Percentiles rank a stretch among this genome's conserved stretches.
Evolutionary conservation across 2,888 invertebrate species (phyloP).

Genomic region (Andrena flavipes): DNA sequence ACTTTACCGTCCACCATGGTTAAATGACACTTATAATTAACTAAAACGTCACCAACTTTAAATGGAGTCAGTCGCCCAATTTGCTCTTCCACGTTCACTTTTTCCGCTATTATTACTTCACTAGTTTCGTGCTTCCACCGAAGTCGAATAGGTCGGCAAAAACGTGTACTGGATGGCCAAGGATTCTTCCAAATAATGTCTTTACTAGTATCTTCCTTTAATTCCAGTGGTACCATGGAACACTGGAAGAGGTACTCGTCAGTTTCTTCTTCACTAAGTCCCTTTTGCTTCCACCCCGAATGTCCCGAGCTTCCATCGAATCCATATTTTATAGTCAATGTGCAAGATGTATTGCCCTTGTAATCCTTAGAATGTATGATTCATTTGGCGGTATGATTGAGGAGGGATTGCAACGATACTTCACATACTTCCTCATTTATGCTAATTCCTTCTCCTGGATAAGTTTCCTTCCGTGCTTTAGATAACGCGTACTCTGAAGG

Average conservation of each 20-base stretch:
- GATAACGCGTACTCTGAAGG: background rate
- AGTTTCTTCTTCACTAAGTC: background rate
- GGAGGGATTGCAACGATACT: background rate
- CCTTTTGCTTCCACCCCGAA: slow-evolving; percentile 17
- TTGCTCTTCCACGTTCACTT: no score
- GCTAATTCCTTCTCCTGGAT: slow-evolving; percentile 2
- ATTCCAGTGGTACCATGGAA: slow-evolving; percentile 1
- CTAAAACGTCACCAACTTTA: no score
- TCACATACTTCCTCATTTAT: background rate
- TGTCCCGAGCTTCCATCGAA: slow-evolving; percentile 26
- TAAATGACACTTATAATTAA: no score
- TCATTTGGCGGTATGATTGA: slow-evolving; percentile 4
- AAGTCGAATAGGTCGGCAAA: slow-evolving; percentile 20
- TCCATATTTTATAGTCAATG: background rate
- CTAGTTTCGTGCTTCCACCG: background rate
- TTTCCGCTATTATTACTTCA: no score
- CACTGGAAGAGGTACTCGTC: slow-evolving; percentile 7
- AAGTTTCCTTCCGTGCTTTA: background rate
- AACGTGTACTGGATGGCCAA: slow-evolving; percentile 6
- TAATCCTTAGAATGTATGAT: background rate
- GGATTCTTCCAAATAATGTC: slow-evolving; percentile 24
- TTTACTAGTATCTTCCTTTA: background rate
- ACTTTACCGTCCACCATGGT: no score
- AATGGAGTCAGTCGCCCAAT: no score
- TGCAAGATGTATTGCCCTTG: slow-evolving; percentile 7